phyloP scores from a whole-genome alignment of 2,888 invertebrate genomes.

The Trachelus tabidus region DNA sequence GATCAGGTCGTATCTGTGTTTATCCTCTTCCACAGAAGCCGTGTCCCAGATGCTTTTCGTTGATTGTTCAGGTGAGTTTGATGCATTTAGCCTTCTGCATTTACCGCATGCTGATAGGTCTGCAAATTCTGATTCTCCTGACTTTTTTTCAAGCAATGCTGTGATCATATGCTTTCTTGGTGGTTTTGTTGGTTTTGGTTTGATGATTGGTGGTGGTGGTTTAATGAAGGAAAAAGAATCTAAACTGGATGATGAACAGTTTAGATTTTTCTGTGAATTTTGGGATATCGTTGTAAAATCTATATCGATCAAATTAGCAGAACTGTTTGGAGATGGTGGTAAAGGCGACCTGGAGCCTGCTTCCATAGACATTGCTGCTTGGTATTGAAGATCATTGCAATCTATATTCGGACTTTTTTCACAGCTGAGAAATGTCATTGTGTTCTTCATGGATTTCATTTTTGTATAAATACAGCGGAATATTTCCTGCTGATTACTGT shows the following conservation, averaged over 20 bases:
- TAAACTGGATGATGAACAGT: constrained; percentile 38
- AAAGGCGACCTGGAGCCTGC: constrained; percentile 85
- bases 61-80: constrained; percentile 63
- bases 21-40: constrained; percentile 64
- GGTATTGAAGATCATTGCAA: constrained; percentile 80
- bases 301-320: constrained; percentile 66
- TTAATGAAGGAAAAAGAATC: constrained; percentile 49
- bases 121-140: constrained; percentile 64
- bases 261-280: constrained; percentile 48
- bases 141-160: constrained; percentile 58
- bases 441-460: constrained; percentile 84
- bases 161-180: constrained; percentile 69
- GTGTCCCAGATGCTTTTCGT: constrained; percentile 36
- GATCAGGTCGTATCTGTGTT: constrained; percentile 79
- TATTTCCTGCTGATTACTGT: constrained; percentile 85
- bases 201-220: constrained; percentile 69
- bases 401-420: constrained; percentile 72
- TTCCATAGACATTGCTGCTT: constrained; percentile 81
- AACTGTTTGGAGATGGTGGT: constrained; percentile 74
- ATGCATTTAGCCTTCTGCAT: constrained; percentile 69
- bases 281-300: constrained; percentile 63
- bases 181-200: constrained; percentile 74
- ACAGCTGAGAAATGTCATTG: constrained; percentile 75
- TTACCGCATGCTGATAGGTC: constrained; percentile 69
- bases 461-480: constrained; percentile 83